Percentiles rank a stretch among this genome's conserved stretches.
Evolutionary conservation across 2,113 vertebrate genomes (phyloP).

Genomic region (Eurypyga helias): DNA sequence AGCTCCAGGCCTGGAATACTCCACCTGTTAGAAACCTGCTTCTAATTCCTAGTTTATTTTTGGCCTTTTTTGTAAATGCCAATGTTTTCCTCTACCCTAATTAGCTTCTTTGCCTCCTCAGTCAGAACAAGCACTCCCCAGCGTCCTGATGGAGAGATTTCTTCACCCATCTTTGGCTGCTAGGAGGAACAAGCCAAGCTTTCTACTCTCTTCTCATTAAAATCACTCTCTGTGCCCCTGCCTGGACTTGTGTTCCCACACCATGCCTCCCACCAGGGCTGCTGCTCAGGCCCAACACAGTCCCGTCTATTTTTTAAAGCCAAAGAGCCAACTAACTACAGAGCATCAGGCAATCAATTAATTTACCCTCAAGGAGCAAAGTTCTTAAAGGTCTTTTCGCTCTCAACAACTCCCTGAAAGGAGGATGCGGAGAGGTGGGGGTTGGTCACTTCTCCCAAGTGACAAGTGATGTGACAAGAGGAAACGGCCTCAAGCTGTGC

Average conservation of each 20-base stretch:
- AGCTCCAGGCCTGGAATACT: background rate
- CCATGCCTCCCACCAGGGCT: fast-evolving
- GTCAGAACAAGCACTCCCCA: background rate
- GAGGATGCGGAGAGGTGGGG: no score
- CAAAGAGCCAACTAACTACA: background rate
- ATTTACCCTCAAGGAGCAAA: background rate
- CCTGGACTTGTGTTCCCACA: background rate
- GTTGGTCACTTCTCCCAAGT: no score
- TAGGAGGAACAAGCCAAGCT: background rate
- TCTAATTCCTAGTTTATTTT: background rate
- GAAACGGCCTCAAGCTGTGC: no score
- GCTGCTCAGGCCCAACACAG: background rate
- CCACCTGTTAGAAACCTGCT: background rate
- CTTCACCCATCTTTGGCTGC: background rate
- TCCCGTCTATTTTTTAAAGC: background rate
- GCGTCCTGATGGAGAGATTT: background rate
- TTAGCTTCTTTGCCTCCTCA: background rate
- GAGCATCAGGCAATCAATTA: background rate
- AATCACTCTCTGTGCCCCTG: background rate
- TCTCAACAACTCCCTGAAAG: no score
- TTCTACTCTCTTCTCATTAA: background rate
- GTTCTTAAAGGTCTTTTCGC: no score
- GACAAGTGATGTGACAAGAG: no score
- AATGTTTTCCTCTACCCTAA: background rate
- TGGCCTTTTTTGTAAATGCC: background rate